Base-by-base conservation (phyloP, 2,888 invertebrate genomes). In the Pasiphila rectangulata region DNA sequence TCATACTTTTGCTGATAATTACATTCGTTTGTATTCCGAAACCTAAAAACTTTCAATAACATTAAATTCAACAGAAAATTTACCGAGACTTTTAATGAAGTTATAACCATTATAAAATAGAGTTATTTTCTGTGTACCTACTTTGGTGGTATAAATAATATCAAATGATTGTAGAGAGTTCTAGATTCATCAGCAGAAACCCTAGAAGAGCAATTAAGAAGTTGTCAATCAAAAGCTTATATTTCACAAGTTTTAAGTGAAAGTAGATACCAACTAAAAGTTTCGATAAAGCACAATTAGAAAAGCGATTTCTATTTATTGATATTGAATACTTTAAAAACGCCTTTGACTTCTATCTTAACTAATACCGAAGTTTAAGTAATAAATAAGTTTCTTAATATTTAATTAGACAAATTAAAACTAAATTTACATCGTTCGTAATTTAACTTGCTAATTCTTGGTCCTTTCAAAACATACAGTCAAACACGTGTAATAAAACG, bases 181-280 rank as follows among this genome's bases (percentile, higher is more conserved):
- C 9, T 10, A 32, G 16, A 32, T 32, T 32, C 16, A 17, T 19
- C 9, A 32, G 25, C 15, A 38, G 38, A 38, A 38, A 13, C 17
- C 30, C 13, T 19, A 23, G 36, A 10, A n/a, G 13, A 34, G 45
- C 15, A 47, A 40, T 46, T 46, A 23, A 45, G 41, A 49, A 55
- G 36, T 47, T 51, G 55, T 23, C 43, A 56, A 54, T 35, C 49
- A 45, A 47, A 45, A 35, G 24, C 9, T 46, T 29, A 47, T 45
- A 27, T 27, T 39, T 50, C 29, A 29, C 29, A 19, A 36, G 16
- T 32, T 47, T 41, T 36, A 44, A 48, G 37, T 41, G 37, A 12
- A 39, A 47, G 41, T 39, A 45, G 29, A 43, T 44, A 46, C 50
- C n/a, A n/a, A n/a, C n/a, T n/a, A 30, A 9, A 48, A 45, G 48